Evolutionary conservation across 2,888 invertebrate species (phyloP).

Genomic region (Chloromyia formosa): DNA sequence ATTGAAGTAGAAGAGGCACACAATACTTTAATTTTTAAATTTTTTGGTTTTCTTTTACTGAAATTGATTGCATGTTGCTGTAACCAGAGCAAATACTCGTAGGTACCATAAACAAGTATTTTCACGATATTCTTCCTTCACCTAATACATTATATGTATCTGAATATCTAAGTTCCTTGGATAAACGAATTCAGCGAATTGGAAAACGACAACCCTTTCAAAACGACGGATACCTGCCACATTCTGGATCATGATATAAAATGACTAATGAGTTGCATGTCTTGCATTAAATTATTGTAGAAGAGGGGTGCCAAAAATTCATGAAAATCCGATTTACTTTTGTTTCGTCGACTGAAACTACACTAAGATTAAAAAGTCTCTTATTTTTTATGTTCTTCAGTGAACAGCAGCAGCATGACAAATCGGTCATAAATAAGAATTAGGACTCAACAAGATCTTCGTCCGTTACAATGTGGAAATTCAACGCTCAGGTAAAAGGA

Average conservation of each 20-base stretch:
- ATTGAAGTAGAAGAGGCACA: no score
- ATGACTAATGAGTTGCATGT: conserved; percentile 34
- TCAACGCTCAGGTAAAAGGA: conserved; percentile 21
- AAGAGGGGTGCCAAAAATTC: conserved; percentile 47
- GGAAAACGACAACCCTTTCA: not conserved
- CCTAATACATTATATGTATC: no score
- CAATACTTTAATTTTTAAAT: no score
- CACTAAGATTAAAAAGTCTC: conserved; percentile 3
- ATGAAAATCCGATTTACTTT: conserved; percentile 38
- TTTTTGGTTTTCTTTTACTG: no score
- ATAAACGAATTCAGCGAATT: no score
- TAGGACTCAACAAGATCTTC: conserved; percentile 35
- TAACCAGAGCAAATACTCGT: no score
- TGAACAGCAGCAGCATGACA: conserved; percentile 39
- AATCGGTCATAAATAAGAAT: conserved; percentile 49
- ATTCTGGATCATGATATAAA: conserved; percentile 14
- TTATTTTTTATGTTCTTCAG: conserved; percentile 43
- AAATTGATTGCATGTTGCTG: no score
- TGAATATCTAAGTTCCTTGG: no score
- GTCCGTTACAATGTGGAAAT: not conserved
- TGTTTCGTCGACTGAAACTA: not conserved
- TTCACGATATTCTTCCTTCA: no score
- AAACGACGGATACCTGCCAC: not conserved
- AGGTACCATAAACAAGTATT: no score
- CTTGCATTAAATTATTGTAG: conserved; percentile 1